Percentiles rank a stretch among this genome's conserved stretches.
These are phyloP conservation scores for Drepana falcataria DNA, from an alignment of 2,888 invertebrate species.

Conservation along the genomic window DNA sequence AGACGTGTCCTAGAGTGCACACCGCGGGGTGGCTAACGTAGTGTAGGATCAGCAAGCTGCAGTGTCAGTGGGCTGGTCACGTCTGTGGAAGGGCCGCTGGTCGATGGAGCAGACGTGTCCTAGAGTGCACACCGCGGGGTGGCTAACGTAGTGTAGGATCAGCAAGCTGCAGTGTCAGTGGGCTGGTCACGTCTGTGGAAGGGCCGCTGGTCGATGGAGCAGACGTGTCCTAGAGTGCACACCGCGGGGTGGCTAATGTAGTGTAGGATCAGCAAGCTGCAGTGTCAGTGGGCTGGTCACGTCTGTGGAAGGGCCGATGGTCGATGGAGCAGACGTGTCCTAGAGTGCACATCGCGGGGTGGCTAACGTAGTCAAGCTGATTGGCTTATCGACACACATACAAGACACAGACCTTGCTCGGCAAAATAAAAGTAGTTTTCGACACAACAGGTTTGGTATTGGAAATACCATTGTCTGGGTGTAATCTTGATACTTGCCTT, in stretches of 20 bases:
- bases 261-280: background rate
- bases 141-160: no score
- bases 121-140: no score
- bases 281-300: background rate
- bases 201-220: no score
- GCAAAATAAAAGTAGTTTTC: background rate
- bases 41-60: no score
- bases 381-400: background rate
- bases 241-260: background rate
- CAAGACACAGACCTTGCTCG: background rate
- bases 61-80: no score
- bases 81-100: no score
- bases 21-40: no score
- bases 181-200: no score
- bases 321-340: background rate
- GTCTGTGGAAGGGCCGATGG: background rate
- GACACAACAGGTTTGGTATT: background rate
- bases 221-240: no score
- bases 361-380: background rate
- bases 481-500: background rate
- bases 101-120: no score
- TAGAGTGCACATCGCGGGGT: background rate
- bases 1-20: no score
- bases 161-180: no score
- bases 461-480: background rate